Evolutionary conservation across 2,113 vertebrate genomes (phyloP).

Genomic region (Sinocyclocheilus rhinocerous): DNA sequence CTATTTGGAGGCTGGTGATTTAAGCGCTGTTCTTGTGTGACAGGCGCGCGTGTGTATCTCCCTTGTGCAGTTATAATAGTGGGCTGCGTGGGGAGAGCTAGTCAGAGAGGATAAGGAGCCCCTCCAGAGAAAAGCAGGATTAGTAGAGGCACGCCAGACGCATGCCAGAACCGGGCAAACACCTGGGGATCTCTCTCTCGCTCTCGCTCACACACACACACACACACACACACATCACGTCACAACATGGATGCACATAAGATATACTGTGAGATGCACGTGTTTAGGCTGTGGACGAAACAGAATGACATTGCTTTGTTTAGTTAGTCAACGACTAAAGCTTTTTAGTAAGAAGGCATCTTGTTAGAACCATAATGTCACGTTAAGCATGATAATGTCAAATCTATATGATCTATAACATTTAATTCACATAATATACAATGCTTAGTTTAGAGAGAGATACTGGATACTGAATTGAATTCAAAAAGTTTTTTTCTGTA

Average conservation of each 20-base stretch:
- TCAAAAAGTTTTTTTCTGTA: background rate
- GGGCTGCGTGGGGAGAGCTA: conserved; percentile 57
- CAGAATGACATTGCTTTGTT: background rate
- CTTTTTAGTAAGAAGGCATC: background rate
- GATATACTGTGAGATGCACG: background rate
- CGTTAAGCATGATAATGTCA: background rate
- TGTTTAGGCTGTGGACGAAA: background rate
- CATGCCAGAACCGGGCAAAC: conserved; percentile 68
- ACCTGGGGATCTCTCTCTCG: conserved; percentile 64
- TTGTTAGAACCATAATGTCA: background rate
- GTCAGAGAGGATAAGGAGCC: conserved; percentile 64
- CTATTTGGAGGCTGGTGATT: conserved; percentile 63
- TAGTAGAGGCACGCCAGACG: conserved; percentile 70
- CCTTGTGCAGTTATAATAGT: conserved; percentile 58
- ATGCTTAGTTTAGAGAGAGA: background rate
- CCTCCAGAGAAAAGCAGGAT: conserved; percentile 68
- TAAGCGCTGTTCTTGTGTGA: conserved; percentile 23
- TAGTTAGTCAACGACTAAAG: background rate
- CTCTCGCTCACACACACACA: conserved; percentile 50
- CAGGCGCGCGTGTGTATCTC: conserved; percentile 41
- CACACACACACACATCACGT: background rate
- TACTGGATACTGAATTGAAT: background rate
- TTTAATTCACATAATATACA: background rate
- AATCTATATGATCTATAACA: background rate
- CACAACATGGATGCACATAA: background rate